Conservation (phyloP, 2,113 vertebrate species). For the Paracanthobrama guichenoti region DNA sequence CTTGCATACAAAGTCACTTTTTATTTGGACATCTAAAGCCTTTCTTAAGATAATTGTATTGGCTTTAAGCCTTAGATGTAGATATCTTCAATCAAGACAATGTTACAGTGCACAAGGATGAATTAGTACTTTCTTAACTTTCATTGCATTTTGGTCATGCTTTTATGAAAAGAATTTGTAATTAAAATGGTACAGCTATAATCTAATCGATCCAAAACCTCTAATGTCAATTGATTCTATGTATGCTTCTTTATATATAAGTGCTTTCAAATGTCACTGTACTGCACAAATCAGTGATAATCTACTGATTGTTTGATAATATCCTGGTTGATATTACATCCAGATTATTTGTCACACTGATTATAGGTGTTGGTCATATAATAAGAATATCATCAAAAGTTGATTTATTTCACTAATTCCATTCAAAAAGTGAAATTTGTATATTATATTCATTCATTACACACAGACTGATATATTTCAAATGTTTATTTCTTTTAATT, state of each 20-base stretch:
- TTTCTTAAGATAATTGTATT: constrained; percentile 16
- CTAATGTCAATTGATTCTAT: constrained; percentile 5
- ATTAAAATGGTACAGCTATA: background rate
- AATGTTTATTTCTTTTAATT: no score
- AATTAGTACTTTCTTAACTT: background rate
- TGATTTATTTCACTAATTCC: no score
- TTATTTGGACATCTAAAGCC: constrained; percentile 9
- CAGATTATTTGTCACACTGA: background rate
- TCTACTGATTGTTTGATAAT: background rate
- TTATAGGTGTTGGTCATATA: no score
- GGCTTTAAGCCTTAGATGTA: background rate
- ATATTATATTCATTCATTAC: no score
- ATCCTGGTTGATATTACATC: background rate
- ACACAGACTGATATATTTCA: no score
- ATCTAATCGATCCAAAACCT: background rate
- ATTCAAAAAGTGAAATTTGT: no score
- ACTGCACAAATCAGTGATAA: background rate
- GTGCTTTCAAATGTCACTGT: background rate
- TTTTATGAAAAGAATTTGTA: background rate
- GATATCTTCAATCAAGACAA: background rate
- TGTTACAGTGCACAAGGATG: background rate
- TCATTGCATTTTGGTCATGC: background rate
- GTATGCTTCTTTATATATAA: constrained; percentile 4
- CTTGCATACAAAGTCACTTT: background rate
- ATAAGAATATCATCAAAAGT: no score